Base-by-base conservation (phyloP, 35 echinoderm and acorn worm species). In the Holothuria glaberrima region DNA sequence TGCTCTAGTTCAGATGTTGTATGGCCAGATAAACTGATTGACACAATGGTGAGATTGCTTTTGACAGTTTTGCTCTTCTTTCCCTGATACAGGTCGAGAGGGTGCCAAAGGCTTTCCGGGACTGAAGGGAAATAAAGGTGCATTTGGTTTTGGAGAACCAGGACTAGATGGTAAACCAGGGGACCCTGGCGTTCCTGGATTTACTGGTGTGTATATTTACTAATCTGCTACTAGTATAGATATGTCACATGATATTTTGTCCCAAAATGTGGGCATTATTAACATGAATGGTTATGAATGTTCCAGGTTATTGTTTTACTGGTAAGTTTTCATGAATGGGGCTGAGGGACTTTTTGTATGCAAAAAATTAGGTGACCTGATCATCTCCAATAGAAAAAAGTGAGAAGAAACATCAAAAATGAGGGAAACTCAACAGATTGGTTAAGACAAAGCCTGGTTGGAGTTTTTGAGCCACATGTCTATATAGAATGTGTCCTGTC, bases 61-160 rank as follows among this genome's bases (percentile, higher is more conserved):
- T n/a, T n/a, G n/a, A n/a, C n/a, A n/a, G n/a, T 41, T 41, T 65
- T 65, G 62, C 17, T 65, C 28, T 21, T 65, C 6, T 65, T 6
- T 65, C 28, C 21, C 18, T 28, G 6, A 24, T 9, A 24, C 34
- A 75, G 71, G 71, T 75, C 30, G n/a, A 41, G 30, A 75, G 13
- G 71, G 71, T 75, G 6, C 32, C n/a, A 75, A 48, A 30, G 75
- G 89, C 31, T 80, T 65, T 26, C 60, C 75, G 30, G 89, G 89
- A 12, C 89, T 19, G 12, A 59, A 18, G 12, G 89, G 89, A 29
- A 25, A 25, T 12, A 26, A 10, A 16, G 89, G 89, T 4, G 16
- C 22, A 2, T 21, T 14, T 31, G 89, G 89, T 5, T 70, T 68
- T 75, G 71, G 71, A 75, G 34, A 35, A 19, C 9, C 9, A 6